phyloP scores from a whole-genome alignment of 2,113 vertebrate genomes.

The Procavia capensis region DNA sequence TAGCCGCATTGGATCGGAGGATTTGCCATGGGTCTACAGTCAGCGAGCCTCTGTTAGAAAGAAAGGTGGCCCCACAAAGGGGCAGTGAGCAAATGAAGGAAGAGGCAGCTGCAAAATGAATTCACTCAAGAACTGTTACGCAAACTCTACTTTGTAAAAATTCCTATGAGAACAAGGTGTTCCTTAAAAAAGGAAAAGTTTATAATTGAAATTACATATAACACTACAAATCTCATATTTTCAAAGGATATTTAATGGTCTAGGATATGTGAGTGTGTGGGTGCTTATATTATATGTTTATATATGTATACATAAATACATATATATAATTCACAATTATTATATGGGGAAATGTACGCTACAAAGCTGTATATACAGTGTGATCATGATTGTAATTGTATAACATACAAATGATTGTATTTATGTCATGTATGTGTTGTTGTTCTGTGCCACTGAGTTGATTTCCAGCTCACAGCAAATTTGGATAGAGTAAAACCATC shows the following conservation, averaged over 20 bases:
- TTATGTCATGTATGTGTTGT: neutral
- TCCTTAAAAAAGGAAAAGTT: neutral
- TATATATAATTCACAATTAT: neutral
- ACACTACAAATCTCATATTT: neutral
- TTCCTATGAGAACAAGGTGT: neutral
- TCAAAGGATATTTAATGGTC: neutral
- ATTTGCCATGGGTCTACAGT: neutral
- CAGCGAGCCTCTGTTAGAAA: neutral
- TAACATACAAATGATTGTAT: neutral
- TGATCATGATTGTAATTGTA: neutral
- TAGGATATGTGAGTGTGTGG: too few relatives aligned
- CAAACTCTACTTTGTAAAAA: neutral
- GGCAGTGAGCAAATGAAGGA: neutral
- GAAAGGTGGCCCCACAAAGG: fast-evolving
- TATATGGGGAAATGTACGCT: neutral
- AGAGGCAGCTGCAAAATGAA: neutral
- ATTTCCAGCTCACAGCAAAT: neutral
- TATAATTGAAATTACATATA: neutral
- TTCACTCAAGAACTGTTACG: neutral
- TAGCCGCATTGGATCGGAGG: neutral
- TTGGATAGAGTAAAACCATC: neutral
- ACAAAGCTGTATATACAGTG: neutral
- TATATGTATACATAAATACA: neutral
- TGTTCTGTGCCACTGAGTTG: neutral
- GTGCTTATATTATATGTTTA: too few relatives aligned